A percentile compares a stretch with the other conserved stretches of the same genome.
Evolutionary conservation across 2,113 vertebrate genomes (phyloP).

Genomic region (Campylorhamphus procurvoides): DNA sequence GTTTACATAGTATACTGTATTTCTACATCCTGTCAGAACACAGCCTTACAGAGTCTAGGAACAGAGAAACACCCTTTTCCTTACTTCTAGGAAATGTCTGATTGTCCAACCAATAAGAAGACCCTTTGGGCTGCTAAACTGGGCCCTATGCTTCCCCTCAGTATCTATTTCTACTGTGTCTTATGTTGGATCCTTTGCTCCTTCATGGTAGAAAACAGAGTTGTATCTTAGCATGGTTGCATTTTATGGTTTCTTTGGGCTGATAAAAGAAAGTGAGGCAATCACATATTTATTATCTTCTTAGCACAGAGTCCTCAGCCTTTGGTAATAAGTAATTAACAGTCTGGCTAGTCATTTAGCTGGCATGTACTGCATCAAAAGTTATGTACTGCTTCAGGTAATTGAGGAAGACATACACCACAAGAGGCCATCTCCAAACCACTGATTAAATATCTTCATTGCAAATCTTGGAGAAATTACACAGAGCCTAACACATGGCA

Average conservation of each 20-base stretch:
- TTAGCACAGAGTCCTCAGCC: neutral
- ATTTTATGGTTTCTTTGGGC: neutral
- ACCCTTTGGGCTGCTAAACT: neutral
- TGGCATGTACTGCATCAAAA: neutral
- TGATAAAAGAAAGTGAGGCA: neutral
- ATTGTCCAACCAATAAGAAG: accelerated
- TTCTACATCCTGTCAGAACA: neutral
- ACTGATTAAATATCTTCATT: neutral
- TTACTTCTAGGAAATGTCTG: neutral
- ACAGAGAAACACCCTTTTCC: neutral
- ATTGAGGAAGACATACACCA: neutral
- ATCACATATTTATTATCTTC: neutral
- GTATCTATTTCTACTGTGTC: neutral
- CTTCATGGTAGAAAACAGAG: neutral
- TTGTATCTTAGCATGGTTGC: neutral
- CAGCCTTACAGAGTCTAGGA: neutral
- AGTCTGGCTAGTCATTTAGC: neutral
- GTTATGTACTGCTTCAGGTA: neutral
- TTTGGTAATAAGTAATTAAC: neutral
- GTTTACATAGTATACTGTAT: neutral
- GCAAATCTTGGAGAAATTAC: neutral
- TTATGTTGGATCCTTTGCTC: neutral
- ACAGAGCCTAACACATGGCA: neutral
- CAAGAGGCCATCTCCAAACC: neutral
- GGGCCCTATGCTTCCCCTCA: neutral